A percentile compares a stretch with the other conserved stretches of the same genome.
phyloP scores from a whole-genome alignment of 2,113 vertebrate species.

The Sphyrna mokarran region DNA sequence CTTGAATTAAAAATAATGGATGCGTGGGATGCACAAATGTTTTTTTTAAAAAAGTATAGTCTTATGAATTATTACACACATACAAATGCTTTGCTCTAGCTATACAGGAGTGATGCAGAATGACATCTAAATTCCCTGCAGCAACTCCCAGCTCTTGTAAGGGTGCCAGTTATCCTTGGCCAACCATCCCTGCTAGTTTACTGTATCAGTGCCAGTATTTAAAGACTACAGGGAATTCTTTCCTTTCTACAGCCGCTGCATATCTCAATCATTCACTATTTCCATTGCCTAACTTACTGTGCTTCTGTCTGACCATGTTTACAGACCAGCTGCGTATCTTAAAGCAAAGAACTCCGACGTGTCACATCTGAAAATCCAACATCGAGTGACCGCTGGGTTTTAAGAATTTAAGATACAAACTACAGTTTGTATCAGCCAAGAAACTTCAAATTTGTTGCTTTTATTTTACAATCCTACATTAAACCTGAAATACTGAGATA shows the following conservation, averaged over 20 bases:
- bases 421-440: neutral
- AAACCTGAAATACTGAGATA: neutral
- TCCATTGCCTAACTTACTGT: neutral
- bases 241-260: neutral
- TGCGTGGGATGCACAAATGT: neutral
- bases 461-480: neutral
- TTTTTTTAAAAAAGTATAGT: neutral
- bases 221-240: neutral
- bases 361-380: neutral
- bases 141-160: neutral
- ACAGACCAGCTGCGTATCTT: neutral
- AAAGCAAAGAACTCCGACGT: neutral
- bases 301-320: neutral
- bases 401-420: neutral
- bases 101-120: neutral
- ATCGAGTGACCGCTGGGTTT: neutral
- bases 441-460: neutral
- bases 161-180: constrained; percentile 2
- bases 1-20: neutral
- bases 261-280: neutral
- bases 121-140: neutral
- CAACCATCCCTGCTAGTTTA: neutral
- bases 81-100: neutral
- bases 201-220: constrained; percentile 2
- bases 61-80: neutral